A percentile compares a stretch with the other conserved stretches of the same genome.
phyloP scores from a whole-genome alignment of 2,888 invertebrate genomes.

The Idaea straminata region DNA sequence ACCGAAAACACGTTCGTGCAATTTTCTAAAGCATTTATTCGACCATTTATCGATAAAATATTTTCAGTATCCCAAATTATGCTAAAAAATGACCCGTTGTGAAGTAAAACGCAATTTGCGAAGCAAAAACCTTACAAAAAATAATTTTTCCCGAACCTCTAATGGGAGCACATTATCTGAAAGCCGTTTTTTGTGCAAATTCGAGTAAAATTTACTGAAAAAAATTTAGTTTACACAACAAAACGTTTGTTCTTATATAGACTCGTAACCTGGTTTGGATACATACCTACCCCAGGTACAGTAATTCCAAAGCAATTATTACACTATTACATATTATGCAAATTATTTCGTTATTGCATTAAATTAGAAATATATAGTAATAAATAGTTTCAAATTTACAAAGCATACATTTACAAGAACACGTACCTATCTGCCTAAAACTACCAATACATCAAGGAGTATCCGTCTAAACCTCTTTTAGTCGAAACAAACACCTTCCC shows the following conservation, averaged over 20 bases:
- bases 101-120: slow-evolving; percentile 35
- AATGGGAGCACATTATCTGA: slow-evolving; percentile 67
- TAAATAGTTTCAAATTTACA: background rate
- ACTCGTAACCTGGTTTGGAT: slow-evolving; percentile 40
- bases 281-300: slow-evolving; percentile 48
- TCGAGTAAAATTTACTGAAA: slow-evolving; percentile 60
- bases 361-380: background rate
- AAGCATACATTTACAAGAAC: background rate
- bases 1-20: slow-evolving; percentile 31
- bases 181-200: slow-evolving; percentile 63
- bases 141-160: slow-evolving; percentile 60
- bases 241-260: background rate
- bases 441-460: background rate
- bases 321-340: slow-evolving; percentile 8
- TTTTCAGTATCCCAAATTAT: slow-evolving; percentile 37
- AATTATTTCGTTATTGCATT: slow-evolving; percentile 34
- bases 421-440: background rate
- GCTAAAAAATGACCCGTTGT: slow-evolving; percentile 32
- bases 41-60: slow-evolving; percentile 31
- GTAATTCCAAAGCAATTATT: slow-evolving; percentile 66
- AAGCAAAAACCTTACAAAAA: slow-evolving; percentile 51
- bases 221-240: slow-evolving; percentile 9
- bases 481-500: slow-evolving; percentile 53
- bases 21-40: slow-evolving; percentile 32
- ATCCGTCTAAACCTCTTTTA: slow-evolving; percentile 7